Evolutionary conservation across 1,140 invertebrate genomes (phyloP).

Genomic region (Formica exsecta): DNA sequence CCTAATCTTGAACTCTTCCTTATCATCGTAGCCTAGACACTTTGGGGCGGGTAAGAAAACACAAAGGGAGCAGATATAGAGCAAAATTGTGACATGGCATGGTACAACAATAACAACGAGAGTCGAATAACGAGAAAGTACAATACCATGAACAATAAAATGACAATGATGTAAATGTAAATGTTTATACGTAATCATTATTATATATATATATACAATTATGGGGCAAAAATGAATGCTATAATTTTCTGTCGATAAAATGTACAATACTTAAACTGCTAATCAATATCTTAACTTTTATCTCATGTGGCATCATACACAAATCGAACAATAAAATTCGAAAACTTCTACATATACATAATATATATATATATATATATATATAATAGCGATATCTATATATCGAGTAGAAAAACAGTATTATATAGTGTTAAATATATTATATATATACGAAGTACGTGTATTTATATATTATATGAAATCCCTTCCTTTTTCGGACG

Average conservation of each 20-base stretch:
- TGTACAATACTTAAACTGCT: conserved; percentile 23
- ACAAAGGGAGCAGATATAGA: conserved; percentile 73
- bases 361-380: conserved; percentile 60
- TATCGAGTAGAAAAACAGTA: conserved; percentile 76
- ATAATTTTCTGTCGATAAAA: not conserved
- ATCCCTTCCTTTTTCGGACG: conserved; percentile 43
- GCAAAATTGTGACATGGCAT: conserved; percentile 75
- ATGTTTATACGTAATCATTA: conserved; percentile 59
- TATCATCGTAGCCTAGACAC: conserved; percentile 80
- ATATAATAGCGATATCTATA: conserved; percentile 40
- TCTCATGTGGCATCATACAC: conserved; percentile 3
- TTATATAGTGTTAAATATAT: conserved; percentile 75
- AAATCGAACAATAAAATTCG: conserved; percentile 24
- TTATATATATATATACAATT: conserved; percentile 58
- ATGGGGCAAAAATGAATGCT: not conserved
- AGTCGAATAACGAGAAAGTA: conserved; percentile 79
- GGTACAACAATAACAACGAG: conserved; percentile 77
- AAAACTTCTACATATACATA: conserved; percentile 11
- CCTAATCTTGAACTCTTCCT: conserved; percentile 61
- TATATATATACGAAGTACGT: conserved; percentile 69
- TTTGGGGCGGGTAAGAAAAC: conserved; percentile 74
- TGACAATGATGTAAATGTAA: conserved; percentile 72
- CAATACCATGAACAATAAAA: conserved; percentile 77
- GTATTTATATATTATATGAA: conserved; percentile 64
- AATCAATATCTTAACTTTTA: not conserved